These are phyloP conservation scores for Himalopsyche japonica DNA, from an alignment of 2,888 invertebrate species.

Conservation along the genomic window DNA sequence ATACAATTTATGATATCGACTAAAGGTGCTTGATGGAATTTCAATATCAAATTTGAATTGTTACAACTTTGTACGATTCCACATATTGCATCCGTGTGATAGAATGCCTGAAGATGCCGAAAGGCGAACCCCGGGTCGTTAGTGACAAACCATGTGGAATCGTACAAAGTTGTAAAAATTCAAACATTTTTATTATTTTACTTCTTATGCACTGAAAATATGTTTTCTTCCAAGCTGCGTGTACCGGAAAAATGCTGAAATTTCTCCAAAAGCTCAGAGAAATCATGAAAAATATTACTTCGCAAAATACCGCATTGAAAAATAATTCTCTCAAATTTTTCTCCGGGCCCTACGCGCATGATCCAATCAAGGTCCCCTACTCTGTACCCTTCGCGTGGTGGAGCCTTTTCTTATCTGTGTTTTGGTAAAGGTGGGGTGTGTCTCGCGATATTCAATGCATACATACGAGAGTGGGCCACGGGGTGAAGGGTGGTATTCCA, in stretches of 20 bases:
- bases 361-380: not conserved
- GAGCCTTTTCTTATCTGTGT: not conserved
- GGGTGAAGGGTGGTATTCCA: not conserved
- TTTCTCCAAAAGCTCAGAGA: not conserved
- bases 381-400: not conserved
- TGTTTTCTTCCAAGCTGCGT: no score
- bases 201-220: no score
- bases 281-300: not conserved
- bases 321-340: not conserved
- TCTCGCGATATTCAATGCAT: not conserved
- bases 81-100: no score
- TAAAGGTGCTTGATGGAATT: no score
- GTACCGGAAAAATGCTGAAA: not conserved
- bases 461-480: not conserved
- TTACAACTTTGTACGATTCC: no score
- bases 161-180: no score
- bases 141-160: no score
- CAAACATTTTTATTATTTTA: no score
- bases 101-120: no score
- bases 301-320: not conserved
- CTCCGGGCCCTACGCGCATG: not conserved
- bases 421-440: not conserved
- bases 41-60: no score
- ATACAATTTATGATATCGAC: no score
- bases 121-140: no score